Percentiles rank a stretch among this genome's conserved stretches.
These are phyloP conservation scores for Alectoris magna DNA, from an alignment of 2,797 vertebrate genomes.

Conservation along the genomic window DNA sequence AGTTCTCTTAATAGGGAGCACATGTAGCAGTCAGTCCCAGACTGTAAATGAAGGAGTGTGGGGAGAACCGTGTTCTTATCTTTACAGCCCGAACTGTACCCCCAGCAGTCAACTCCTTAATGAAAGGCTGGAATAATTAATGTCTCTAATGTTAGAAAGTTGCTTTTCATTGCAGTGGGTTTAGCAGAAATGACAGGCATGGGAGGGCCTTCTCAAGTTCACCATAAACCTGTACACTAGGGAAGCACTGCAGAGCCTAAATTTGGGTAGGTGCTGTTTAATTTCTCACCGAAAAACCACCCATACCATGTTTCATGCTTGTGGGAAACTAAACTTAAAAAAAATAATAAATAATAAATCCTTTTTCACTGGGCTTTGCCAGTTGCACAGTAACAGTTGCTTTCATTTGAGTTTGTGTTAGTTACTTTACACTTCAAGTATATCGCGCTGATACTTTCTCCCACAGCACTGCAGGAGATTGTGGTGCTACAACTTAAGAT, in stretches of 20 bases:
- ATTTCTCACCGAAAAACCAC: neutral
- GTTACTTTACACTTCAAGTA: neutral
- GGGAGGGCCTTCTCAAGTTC: neutral
- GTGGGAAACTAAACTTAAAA: neutral
- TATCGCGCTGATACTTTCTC: neutral
- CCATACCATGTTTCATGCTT: accelerated
- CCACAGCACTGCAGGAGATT: neutral
- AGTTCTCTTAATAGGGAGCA: neutral
- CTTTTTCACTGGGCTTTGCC: neutral
- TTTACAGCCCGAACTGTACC: neutral
- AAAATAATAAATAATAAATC: neutral
- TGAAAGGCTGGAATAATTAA: neutral
- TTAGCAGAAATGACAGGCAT: neutral
- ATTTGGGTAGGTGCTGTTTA: neutral
- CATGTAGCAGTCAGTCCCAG: neutral
- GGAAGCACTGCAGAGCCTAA: neutral
- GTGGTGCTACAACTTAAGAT: neutral
- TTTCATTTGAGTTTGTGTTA: neutral
- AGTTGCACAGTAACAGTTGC: neutral
- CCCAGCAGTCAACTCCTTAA: neutral
- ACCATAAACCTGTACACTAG: neutral
- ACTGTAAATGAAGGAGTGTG: neutral
- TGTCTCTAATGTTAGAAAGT: neutral
- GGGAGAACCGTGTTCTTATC: neutral
- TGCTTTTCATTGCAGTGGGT: neutral